phyloP scores from a whole-genome alignment of 2,888 invertebrate genomes.

The Serrognathus titanus region DNA sequence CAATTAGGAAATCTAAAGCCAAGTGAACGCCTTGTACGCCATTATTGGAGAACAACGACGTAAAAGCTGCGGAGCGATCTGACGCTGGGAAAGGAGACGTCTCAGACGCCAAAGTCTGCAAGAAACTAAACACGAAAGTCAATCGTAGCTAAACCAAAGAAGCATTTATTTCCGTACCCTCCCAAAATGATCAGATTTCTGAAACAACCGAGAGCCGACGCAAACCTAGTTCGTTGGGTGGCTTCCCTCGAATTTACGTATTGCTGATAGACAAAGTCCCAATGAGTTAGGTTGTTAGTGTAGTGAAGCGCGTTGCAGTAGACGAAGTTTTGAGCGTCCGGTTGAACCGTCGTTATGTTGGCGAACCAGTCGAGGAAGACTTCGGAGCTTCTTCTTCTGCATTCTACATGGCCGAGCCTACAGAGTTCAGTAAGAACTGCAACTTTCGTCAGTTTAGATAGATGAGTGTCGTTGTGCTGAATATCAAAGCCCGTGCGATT shows the following conservation, averaged over 20 bases:
- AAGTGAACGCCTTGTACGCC: constrained; percentile 48
- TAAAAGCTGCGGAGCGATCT: constrained; percentile 14
- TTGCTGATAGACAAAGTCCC: constrained; percentile 59
- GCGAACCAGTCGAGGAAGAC: constrained; percentile 13
- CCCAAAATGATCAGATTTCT: no score
- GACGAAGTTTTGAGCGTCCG: constrained; percentile 35
- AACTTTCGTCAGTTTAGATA: constrained; percentile 25
- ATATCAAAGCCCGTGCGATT: constrained; percentile 11
- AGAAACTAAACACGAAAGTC: no score
- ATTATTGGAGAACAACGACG: constrained; percentile 42
- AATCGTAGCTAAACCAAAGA: no score
- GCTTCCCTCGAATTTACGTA: constrained; percentile 55
- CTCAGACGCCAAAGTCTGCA: no score
- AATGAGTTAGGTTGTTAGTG: constrained; percentile 54
- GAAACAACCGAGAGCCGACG: constrained; percentile 63
- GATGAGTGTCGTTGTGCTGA: constrained; percentile 21
- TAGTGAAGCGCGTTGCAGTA: constrained; percentile 46
- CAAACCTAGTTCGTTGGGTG: constrained; percentile 58
- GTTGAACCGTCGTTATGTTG: background rate
- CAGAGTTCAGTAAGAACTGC: constrained; percentile 28
- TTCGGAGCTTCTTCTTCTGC: constrained; percentile 18
- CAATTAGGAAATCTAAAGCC: constrained; percentile 49
- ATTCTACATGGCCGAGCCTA: constrained; percentile 21
- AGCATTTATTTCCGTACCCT: no score
- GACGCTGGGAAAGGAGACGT: background rate